Evolutionary conservation across 2,113 vertebrate genomes (phyloP).

Genomic region (Lepisosteus osseus): DNA sequence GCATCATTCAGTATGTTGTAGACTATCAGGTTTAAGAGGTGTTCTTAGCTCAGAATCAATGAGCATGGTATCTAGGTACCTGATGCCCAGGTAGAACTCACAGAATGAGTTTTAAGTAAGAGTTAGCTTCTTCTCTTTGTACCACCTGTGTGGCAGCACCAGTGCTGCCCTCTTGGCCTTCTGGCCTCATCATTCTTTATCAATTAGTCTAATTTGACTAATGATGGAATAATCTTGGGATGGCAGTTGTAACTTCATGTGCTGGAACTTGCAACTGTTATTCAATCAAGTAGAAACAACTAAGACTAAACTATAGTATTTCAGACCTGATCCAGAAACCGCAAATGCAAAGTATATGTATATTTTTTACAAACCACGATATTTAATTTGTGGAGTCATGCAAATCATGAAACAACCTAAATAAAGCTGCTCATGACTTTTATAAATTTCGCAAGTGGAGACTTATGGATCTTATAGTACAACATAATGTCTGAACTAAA

Average conservation of each 20-base stretch:
- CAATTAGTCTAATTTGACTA: conserved; percentile 18
- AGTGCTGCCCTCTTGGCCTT: background rate
- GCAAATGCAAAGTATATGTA: background rate
- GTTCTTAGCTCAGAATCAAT: no score
- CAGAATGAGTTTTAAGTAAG: no score
- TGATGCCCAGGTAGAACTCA: no score
- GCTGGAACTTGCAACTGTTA: conserved; percentile 15
- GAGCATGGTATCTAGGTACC: no score
- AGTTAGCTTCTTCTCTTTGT: no score
- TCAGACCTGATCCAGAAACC: conserved; percentile 8
- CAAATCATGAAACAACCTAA: conserved; percentile 4
- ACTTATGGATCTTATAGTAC: no score
- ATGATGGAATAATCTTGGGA: background rate
- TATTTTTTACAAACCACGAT: background rate
- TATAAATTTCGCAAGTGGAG: no score
- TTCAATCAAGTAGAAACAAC: conserved; percentile 12
- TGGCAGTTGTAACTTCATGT: conserved; percentile 7
- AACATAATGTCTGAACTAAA: no score
- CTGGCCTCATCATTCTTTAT: conserved; percentile 36
- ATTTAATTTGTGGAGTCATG: conserved; percentile 21
- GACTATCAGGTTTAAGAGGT: no score
- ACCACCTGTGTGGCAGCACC: no score
- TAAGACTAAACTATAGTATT: conserved; percentile 6
- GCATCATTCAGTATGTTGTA: no score
- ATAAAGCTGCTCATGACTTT: no score